Percentiles rank a stretch among this genome's conserved stretches.
Evolutionary conservation across 1,140 invertebrate genomes (phyloP).

Genomic region (Bombus terrestris): DNA sequence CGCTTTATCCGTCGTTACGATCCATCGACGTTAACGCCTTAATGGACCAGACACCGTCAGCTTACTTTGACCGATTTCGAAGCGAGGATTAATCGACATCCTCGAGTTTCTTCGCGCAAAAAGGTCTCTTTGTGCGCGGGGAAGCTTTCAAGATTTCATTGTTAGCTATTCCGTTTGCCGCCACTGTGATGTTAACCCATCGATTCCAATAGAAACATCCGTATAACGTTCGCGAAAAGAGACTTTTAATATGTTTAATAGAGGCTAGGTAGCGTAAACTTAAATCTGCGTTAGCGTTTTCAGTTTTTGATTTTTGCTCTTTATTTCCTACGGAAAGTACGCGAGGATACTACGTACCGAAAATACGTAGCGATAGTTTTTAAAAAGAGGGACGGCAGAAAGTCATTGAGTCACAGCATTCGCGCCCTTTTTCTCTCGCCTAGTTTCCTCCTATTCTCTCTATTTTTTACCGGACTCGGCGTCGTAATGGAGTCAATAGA

Average conservation of each 20-base stretch:
- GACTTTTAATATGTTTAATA: background rate
- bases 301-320: too few species aligned
- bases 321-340: too few species aligned
- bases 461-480: background rate
- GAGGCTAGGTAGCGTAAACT: too few species aligned
- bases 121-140: background rate
- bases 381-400: background rate
- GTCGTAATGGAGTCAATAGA: conserved; percentile 12
- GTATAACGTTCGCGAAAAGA: background rate
- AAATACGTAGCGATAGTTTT: background rate
- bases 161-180: background rate
- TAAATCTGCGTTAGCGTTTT: background rate
- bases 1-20: conserved; percentile 44
- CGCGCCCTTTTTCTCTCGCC: background rate
- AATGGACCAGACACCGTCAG: conserved; percentile 29
- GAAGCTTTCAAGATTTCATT: background rate
- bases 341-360: too few species aligned
- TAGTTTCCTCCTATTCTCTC: background rate
- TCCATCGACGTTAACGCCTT: conserved; percentile 8
- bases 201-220: background rate
- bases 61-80: conserved; percentile 17
- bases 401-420: background rate
- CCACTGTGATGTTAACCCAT: too few species aligned
- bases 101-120: background rate
- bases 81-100: conserved; percentile 47